phyloP scores from a whole-genome alignment of 2,113 vertebrate species.

The Psephotus haematonotus region DNA sequence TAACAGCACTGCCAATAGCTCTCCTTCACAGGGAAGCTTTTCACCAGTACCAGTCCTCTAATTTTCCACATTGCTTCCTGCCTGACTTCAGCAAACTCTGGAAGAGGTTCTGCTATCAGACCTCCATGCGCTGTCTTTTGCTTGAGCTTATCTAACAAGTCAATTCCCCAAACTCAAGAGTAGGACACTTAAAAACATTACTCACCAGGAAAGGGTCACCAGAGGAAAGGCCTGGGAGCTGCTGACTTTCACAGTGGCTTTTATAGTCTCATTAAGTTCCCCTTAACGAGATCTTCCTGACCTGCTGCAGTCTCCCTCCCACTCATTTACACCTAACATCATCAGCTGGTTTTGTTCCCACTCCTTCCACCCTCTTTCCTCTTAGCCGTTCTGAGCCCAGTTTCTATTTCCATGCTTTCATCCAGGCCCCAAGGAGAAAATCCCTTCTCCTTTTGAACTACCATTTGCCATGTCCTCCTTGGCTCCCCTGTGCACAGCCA shows the following conservation, averaged over 20 bases:
- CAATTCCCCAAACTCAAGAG: background rate
- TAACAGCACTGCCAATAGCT: background rate
- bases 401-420: background rate
- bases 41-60: background rate
- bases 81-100: background rate
- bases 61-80: background rate
- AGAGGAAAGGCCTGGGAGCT: background rate
- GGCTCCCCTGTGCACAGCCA: fast-evolving
- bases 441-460: background rate
- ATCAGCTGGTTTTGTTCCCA: background rate
- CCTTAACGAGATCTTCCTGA: background rate
- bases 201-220: slow-evolving; percentile 28
- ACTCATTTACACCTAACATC: background rate
- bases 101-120: background rate
- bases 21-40: background rate
- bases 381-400: background rate
- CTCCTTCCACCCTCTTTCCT: background rate
- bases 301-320: background rate
- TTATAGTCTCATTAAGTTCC: background rate
- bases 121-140: fast-evolving
- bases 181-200: background rate
- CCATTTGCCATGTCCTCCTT: fast-evolving
- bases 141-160: background rate
- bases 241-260: background rate
- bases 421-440: background rate